phyloP scores from a whole-genome alignment of 2,888 invertebrate genomes.

The Drosophila algonquin region DNA sequence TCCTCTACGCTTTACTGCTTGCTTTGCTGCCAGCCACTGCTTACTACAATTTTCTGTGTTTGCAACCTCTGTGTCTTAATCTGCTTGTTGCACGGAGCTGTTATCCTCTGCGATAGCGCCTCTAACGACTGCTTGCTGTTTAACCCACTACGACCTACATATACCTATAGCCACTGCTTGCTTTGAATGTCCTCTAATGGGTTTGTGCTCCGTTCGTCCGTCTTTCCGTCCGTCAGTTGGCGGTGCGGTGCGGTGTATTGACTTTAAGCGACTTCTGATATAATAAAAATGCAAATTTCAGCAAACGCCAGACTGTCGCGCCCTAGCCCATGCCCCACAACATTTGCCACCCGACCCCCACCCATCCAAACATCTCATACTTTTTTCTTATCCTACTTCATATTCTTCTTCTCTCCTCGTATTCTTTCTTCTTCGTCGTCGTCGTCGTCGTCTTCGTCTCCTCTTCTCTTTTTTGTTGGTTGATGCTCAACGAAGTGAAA shows the following conservation, averaged over 20 bases:
- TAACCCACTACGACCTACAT: too few species aligned
- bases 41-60: too few species aligned
- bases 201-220: background rate
- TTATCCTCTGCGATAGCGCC: too few species aligned
- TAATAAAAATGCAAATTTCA: slow-evolving; percentile 82
- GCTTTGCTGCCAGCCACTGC: too few species aligned
- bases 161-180: background rate
- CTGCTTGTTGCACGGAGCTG: too few species aligned
- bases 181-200: background rate
- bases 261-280: slow-evolving; percentile 75
- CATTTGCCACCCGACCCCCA: too few species aligned
- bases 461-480: slow-evolving; percentile 27
- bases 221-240: background rate
- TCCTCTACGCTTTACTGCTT: background rate
- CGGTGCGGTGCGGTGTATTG: slow-evolving; percentile 49
- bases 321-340: slow-evolving; percentile 2
- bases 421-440: background rate
- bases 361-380: background rate
- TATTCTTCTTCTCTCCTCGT: slow-evolving; percentile 1
- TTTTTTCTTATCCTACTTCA: background rate
- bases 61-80: background rate
- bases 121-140: too few species aligned
- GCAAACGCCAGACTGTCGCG: slow-evolving; percentile 55
- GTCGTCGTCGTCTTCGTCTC: too few species aligned
- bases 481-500: slow-evolving; percentile 63